Conservation (phyloP, 1,140 invertebrate species). For the Drosophila sp. region DNA sequence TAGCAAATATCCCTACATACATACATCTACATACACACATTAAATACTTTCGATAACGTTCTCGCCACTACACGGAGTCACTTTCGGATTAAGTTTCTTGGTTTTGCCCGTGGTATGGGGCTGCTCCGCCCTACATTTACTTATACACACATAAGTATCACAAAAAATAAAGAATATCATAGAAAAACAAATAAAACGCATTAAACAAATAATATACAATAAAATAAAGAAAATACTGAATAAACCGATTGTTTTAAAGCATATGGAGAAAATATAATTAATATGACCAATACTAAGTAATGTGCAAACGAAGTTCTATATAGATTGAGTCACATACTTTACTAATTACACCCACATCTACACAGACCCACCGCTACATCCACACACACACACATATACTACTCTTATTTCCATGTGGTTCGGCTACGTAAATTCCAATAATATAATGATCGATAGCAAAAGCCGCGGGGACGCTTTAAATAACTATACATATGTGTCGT, state of each 20-base stretch:
- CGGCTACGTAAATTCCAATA: slow-evolving; percentile 13
- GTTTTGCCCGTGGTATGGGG: not conserved
- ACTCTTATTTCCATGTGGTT: slow-evolving; percentile 5
- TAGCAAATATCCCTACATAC: not conserved
- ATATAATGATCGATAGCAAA: slow-evolving; percentile 3
- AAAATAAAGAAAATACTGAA: slow-evolving; percentile 10
- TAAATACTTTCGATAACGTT: slow-evolving; percentile 3
- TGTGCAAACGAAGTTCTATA: not conserved
- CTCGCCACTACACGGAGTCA: not conserved
- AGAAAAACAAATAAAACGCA: slow-evolving; percentile 22
- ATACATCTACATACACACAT: not conserved
- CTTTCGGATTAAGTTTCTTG: not conserved
- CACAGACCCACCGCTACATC: not conserved
- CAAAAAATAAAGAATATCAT: slow-evolving; percentile 35
- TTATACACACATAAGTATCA: slow-evolving; percentile 30
- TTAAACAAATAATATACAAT: not conserved
- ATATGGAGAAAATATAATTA: not conserved
- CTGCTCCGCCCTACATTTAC: not conserved
- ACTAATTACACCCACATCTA: slow-evolving; percentile 5
- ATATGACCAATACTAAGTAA: slow-evolving; percentile 8
- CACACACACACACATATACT: not conserved
- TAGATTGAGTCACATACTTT: slow-evolving; percentile 4
- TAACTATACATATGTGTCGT: slow-evolving; percentile 6
- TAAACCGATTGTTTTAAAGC: not conserved
- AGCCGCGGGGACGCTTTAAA: slow-evolving; percentile 5